Conservation (phyloP, 1,140 invertebrate genomes). For the Neoseiulus cucumeris region DNA sequence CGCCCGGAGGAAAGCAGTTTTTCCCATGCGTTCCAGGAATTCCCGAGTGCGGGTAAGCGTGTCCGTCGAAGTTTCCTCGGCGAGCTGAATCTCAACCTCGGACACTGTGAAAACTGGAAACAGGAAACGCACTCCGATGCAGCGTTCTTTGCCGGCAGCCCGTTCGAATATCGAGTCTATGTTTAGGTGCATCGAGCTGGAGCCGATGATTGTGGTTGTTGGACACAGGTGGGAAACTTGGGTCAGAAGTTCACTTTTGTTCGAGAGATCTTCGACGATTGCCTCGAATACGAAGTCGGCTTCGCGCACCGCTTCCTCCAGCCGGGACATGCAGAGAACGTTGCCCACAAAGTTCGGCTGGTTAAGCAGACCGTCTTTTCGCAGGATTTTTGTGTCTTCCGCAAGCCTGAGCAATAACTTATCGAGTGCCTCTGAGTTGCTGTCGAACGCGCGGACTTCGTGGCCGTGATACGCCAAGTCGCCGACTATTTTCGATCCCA, state of each 20-base stretch:
- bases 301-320: slow-evolving; percentile 31
- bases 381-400: slow-evolving; percentile 28
- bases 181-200: slow-evolving; percentile 27
- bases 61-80: slow-evolving; percentile 24
- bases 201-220: slow-evolving; percentile 27
- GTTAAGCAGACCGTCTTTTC: slow-evolving; percentile 27
- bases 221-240: slow-evolving; percentile 25
- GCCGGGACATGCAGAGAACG: slow-evolving; percentile 29
- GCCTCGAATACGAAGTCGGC: slow-evolving; percentile 32
- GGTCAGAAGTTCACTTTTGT: slow-evolving; percentile 31
- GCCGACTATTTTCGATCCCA: slow-evolving; percentile 32
- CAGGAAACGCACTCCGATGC: slow-evolving; percentile 29
- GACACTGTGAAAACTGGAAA: slow-evolving; percentile 33
- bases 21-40: slow-evolving; percentile 31
- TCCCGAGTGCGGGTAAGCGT: slow-evolving; percentile 26
- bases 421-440: slow-evolving; percentile 25
- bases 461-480: slow-evolving; percentile 34
- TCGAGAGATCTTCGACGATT: slow-evolving; percentile 28
- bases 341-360: slow-evolving; percentile 30
- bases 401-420: slow-evolving; percentile 26
- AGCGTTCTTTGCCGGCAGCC: slow-evolving; percentile 21
- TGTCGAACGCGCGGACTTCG: slow-evolving; percentile 30
- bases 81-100: slow-evolving; percentile 30
- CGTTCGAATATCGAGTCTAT: slow-evolving; percentile 25
- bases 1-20: slow-evolving; percentile 32